Base-by-base conservation (phyloP, 2,797 vertebrate genomes). In the Pipistrellus kuhlii region DNA sequence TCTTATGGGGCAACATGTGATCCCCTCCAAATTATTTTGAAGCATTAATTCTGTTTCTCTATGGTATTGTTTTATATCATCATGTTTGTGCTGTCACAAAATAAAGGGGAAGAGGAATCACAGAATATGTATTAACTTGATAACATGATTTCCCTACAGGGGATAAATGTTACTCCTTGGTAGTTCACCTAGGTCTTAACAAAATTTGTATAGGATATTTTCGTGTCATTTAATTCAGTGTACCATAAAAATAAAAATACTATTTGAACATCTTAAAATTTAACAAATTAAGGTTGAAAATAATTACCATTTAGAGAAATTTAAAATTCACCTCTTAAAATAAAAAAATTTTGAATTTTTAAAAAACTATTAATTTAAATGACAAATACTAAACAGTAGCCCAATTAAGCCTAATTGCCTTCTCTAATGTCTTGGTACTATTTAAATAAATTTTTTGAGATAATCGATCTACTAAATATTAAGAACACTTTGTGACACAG, bases 251-350 rank as follows among this genome's bases (percentile, higher is more conserved):
- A 90, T 86, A 81, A 90, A 91, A 93, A 62, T 57, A 78, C 35
- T 88, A 8, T 76, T 46, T 84, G 57, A 84, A 96, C 90, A 91
- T 91, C 14, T 88, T 38, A 69, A 94, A 92, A 85, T 84, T 84
- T 72, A 88, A 88, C 59, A 87, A 93, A 72, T 80, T 64, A 82
- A 94, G n/a, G 6, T 81, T 57, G 72, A 92, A 95, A 93, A 57
- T 64, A 84, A 64, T 92, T 90, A 62, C 20, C n/a, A 80, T 59
- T 91, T 91, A 94, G 69, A 90, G 23, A 90, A 94, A 89, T 41
- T 94, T 91, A 44, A 96, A 76, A 82, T 90, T 91, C 41, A 30
- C 76, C 38, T 76, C 25, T 88, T 78, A 87, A 87, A 87, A 90
- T 80, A 66, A 87, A 87, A 85, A 69, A 11, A 11, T 41, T 41